A percentile compares a stretch with the other conserved stretches of the same genome.
These are phyloP conservation scores for Saxicola maurus DNA, from an alignment of 2,797 vertebrate genomes.

Conservation along the genomic window DNA sequence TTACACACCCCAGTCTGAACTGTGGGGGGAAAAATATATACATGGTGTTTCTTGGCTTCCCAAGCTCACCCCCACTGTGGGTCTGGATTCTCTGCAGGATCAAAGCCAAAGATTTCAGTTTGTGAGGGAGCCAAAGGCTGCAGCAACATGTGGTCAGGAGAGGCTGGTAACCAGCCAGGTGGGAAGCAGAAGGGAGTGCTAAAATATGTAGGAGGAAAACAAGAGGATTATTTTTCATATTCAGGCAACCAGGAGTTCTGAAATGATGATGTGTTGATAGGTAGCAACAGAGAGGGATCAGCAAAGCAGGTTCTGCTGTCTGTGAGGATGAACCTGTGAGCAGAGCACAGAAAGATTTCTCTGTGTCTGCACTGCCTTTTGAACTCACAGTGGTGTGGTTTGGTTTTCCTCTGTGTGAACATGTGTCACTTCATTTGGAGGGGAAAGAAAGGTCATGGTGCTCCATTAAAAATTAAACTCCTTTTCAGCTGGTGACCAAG, in stretches of 20 bases:
- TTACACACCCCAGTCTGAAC: not conserved
- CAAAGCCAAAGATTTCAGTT: not conserved
- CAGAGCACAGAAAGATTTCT: not conserved
- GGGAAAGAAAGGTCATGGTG: not conserved
- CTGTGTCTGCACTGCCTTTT: not conserved
- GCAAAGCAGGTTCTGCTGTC: not conserved
- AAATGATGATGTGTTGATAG: not conserved
- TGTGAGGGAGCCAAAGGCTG: not conserved
- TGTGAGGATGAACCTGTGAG: not conserved
- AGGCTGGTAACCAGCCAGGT: not conserved
- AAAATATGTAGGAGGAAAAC: not conserved
- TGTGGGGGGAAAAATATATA: accelerated
- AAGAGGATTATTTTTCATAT: not conserved
- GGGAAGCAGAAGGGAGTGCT: not conserved
- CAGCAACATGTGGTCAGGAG: not conserved
- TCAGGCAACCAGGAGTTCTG: not conserved
- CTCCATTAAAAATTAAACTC: conserved; percentile 1
- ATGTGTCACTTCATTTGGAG: not conserved
- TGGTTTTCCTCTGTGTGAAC: not conserved
- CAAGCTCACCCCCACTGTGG: not conserved
- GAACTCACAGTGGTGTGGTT: not conserved
- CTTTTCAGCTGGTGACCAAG: not conserved
- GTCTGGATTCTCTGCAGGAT: not conserved
- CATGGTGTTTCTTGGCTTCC: not conserved
- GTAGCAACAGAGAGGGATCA: not conserved